Evolutionary conservation across 1,140 invertebrate genomes (phyloP).

Genomic region (Papilio polyxenes): DNA sequence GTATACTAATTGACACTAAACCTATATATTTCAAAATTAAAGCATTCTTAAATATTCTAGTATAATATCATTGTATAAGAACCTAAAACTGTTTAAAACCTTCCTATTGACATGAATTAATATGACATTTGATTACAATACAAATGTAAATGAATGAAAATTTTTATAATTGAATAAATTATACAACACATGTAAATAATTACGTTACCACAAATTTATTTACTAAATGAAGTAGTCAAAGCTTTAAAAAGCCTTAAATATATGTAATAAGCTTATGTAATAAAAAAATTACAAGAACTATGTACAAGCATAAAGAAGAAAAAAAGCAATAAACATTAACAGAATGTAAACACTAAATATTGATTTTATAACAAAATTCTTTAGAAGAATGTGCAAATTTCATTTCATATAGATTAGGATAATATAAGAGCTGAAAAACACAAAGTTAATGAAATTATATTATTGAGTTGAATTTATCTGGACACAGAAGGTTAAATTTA

Average conservation of each 20-base stretch:
- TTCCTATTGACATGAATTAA: neutral
- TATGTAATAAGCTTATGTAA: neutral
- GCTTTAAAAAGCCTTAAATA: neutral
- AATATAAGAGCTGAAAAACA: neutral
- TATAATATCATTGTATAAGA: neutral
- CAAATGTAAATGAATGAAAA: neutral
- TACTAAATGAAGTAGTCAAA: neutral
- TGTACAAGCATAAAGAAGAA: slow-evolving; percentile 32
- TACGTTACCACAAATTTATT: slow-evolving; percentile 1
- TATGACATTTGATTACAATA: neutral
- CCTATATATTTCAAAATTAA: neutral
- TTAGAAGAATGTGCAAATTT: neutral
- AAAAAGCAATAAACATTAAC: neutral
- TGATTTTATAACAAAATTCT: neutral
- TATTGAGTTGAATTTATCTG: too few relatives aligned
- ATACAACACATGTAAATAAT: neutral
- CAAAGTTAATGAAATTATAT: neutral
- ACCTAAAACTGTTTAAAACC: neutral
- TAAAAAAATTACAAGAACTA: neutral
- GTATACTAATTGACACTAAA: neutral
- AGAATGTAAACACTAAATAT: slow-evolving; percentile 3
- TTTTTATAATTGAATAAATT: neutral
- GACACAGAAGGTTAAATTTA: too few relatives aligned
- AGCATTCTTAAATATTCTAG: neutral
- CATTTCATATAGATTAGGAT: neutral